Evolutionary conservation across 1,140 invertebrate genomes (phyloP).

Genomic region (Geopemphigus sp.): DNA sequence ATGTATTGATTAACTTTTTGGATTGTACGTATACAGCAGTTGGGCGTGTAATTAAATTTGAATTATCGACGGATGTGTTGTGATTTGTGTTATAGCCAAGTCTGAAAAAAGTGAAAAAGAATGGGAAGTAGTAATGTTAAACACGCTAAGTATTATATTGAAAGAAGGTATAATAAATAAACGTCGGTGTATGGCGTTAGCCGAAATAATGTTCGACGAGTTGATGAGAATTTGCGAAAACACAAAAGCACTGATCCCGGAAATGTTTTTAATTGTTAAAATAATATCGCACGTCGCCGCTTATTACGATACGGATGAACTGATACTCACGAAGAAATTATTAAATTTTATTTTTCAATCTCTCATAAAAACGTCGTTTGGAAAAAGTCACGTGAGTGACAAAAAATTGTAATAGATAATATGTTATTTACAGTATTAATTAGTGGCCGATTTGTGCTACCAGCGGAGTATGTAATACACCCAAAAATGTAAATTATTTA

Average conservation of each 20-base stretch:
- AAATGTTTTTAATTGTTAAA: slow-evolving; percentile 37
- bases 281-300: slow-evolving; percentile 21
- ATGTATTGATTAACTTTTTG: not conserved
- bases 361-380: slow-evolving; percentile 31
- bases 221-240: not conserved
- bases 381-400: slow-evolving; percentile 23
- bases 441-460: too few species aligned
- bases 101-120: slow-evolving; percentile 9
- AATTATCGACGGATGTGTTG: too few species aligned
- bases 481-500: not conserved
- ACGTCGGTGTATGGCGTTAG: slow-evolving; percentile 20
- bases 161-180: slow-evolving; percentile 15
- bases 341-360: slow-evolving; percentile 36
- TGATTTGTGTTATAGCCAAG: not conserved
- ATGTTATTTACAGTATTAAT: too few species aligned
- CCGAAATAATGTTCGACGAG: slow-evolving; percentile 24
- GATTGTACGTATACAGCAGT: slow-evolving; percentile 2
- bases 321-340: slow-evolving; percentile 20
- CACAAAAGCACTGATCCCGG: not conserved
- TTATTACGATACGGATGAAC: slow-evolving; percentile 21
- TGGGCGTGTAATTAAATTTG: too few species aligned
- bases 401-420: not conserved
- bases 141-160: slow-evolving; percentile 8
- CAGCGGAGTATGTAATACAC: too few species aligned
- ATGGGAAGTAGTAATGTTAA: slow-evolving; percentile 38